Percentiles rank a stretch among this genome's conserved stretches.
These are phyloP conservation scores for Trachemys scripta DNA, from an alignment of 2,113 vertebrate genomes.

Conservation along the genomic window DNA sequence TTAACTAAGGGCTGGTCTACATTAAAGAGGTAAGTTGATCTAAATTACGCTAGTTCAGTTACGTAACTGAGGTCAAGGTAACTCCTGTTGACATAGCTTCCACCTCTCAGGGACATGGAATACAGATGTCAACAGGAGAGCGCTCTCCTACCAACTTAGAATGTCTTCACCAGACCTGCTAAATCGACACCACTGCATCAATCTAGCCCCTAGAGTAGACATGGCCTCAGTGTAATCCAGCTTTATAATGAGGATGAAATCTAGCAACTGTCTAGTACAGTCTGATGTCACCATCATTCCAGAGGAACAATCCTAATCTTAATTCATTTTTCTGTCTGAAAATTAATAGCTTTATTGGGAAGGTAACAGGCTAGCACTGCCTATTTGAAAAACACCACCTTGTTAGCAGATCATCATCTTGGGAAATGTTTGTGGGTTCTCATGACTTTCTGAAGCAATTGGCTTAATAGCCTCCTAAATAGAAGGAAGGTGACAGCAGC, in stretches of 20 bases:
- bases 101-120: too few relatives aligned
- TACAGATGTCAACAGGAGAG: too few relatives aligned
- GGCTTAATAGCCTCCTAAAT: background rate
- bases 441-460: background rate
- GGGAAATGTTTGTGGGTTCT: background rate
- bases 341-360: background rate
- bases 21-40: background rate
- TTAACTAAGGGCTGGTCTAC: background rate
- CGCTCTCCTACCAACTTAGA: too few relatives aligned
- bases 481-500: background rate
- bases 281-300: background rate
- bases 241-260: background rate
- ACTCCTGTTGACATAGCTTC: too few relatives aligned
- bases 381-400: background rate
- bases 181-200: too few relatives aligned
- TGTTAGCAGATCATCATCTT: fast-evolving
- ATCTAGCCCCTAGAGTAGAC: too few relatives aligned
- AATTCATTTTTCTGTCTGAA: background rate
- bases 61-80: too few relatives aligned
- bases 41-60: too few relatives aligned
- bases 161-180: too few relatives aligned
- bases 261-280: background rate
- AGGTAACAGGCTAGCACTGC: background rate
- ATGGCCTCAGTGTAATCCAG: too few relatives aligned
- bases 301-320: background rate